These are phyloP conservation scores for Hydriomena furcata DNA, from an alignment of 2,888 invertebrate genomes.

Conservation along the genomic window DNA sequence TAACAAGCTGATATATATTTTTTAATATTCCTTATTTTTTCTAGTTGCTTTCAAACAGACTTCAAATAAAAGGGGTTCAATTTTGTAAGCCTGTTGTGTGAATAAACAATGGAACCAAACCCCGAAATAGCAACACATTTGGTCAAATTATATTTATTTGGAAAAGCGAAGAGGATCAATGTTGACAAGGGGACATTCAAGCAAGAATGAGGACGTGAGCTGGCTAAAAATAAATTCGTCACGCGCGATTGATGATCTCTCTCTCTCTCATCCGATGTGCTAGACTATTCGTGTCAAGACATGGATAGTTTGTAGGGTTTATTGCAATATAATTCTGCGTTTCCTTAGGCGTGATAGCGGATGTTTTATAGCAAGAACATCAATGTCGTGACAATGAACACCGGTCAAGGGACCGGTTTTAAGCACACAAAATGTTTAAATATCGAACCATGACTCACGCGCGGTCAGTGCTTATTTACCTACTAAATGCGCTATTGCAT, in stretches of 20 bases:
- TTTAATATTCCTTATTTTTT: too few relatives aligned
- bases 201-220: slow-evolving; percentile 28
- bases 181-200: slow-evolving; percentile 26
- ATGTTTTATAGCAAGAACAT: slow-evolving; percentile 21
- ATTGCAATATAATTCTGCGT: slow-evolving; percentile 15
- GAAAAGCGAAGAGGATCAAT: slow-evolving; percentile 24
- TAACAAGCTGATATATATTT: too few relatives aligned
- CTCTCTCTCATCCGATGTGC: slow-evolving; percentile 23
- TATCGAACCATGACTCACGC: slow-evolving; percentile 47
- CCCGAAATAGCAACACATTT: slow-evolving; percentile 9
- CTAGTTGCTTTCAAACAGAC: too few relatives aligned
- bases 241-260: slow-evolving; percentile 32
- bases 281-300: slow-evolving; percentile 13
- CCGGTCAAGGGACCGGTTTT: slow-evolving; percentile 47
- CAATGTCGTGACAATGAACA: slow-evolving; percentile 51
- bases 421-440: slow-evolving; percentile 35
- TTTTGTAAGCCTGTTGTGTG: not conserved
- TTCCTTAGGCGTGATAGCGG: slow-evolving; percentile 21
- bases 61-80: too few relatives aligned
- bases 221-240: slow-evolving; percentile 36
- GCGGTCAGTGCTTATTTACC: slow-evolving; percentile 20
- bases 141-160: slow-evolving; percentile 8
- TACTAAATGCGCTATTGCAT: slow-evolving; percentile 24
- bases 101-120: slow-evolving; percentile 10
- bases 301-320: slow-evolving; percentile 11